A percentile compares a stretch with the other conserved stretches of the same genome.
Evolutionary conservation across 2,888 invertebrate genomes (phyloP).

Genomic region (Andrena praecox): DNA sequence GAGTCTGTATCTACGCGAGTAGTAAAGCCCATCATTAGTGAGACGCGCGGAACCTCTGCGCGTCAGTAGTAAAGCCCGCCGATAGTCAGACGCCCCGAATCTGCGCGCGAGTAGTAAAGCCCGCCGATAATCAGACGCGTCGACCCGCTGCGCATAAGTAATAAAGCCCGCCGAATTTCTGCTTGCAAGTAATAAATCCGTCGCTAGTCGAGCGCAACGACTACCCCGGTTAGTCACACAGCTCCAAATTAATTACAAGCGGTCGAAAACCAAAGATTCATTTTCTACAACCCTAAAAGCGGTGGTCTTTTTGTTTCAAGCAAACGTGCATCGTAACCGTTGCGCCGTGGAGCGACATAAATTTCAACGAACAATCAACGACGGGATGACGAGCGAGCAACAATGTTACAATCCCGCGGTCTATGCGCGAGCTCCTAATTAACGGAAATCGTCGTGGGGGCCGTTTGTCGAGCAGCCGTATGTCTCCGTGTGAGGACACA

Average conservation of each 20-base stretch:
- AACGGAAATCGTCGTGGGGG: constrained; percentile 31
- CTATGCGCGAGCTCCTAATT: constrained; percentile 26
- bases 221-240: neutral
- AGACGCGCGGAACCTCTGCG: neutral
- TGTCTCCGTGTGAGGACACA: neutral
- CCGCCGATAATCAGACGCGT: neutral
- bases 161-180: neutral
- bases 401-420: constrained; percentile 10
- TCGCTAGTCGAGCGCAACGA: neutral
- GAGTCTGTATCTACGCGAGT: no score
- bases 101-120: neutral
- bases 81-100: no score
- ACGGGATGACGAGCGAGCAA: neutral
- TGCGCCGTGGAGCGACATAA: no score
- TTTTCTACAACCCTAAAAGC: neutral
- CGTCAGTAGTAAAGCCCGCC: neutral
- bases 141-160: neutral
- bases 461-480: constrained; percentile 15
- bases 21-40: no score
- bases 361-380: constrained; percentile 27
- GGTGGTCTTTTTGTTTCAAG: neutral
- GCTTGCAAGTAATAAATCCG: no score
- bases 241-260: neutral
- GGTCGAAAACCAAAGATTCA: neutral
- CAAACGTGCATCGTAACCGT: neutral